Percentiles rank a stretch among this genome's conserved stretches.
Conservation (phyloP, 2,113 vertebrate species). For the Cottus gobio region DNA sequence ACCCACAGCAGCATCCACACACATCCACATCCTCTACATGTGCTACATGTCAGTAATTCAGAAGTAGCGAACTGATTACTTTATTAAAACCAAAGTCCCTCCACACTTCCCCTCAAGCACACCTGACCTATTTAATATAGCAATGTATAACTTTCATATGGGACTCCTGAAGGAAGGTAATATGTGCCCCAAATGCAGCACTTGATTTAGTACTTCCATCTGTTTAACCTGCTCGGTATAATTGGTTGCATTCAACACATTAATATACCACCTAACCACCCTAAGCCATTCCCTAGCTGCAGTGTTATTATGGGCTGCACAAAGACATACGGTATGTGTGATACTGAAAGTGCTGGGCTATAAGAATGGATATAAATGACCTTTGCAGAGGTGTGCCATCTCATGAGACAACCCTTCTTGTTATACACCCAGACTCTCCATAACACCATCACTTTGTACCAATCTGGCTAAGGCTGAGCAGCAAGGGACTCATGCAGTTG, state of each 20-base stretch:
- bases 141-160: conserved; percentile 32
- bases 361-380: conserved; percentile 34
- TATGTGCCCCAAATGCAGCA: conserved; percentile 48
- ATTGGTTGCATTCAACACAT: conserved; percentile 41
- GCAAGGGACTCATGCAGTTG: conserved; percentile 1
- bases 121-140: conserved; percentile 51
- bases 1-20: neutral
- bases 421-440: neutral
- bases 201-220: conserved; percentile 62
- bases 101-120: conserved; percentile 37
- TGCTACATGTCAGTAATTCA: neutral
- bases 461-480: neutral
- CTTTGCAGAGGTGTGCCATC: conserved; percentile 9
- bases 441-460: conserved; percentile 6
- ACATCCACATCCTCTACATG: neutral
- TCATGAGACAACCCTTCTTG: neutral
- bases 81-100: conserved; percentile 49
- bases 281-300: conserved; percentile 1
- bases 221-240: conserved; percentile 54
- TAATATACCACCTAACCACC: conserved; percentile 16
- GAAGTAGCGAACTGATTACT: conserved; percentile 37
- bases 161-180: conserved; percentile 37
- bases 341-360: neutral
- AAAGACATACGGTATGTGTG: neutral
- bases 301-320: neutral